These are phyloP conservation scores for Dione vanillae DNA, from an alignment of 2,888 invertebrate species.

Conservation along the genomic window DNA sequence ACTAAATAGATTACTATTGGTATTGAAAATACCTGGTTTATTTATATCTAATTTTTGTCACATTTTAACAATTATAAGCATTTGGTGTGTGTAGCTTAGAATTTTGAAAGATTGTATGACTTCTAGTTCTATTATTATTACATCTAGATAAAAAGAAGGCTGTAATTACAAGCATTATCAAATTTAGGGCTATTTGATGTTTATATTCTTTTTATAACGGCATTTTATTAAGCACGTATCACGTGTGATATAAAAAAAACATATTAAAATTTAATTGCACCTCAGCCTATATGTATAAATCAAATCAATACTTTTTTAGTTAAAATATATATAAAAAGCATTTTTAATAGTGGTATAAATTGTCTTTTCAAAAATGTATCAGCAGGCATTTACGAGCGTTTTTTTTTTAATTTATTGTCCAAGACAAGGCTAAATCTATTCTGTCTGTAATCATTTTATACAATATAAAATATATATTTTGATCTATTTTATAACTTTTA, in stretches of 20 bases:
- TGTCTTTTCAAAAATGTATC: not conserved
- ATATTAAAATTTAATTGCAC: not conserved
- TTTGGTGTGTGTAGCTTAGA: not conserved
- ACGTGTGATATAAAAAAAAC: not conserved
- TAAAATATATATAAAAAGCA: too few relatives aligned
- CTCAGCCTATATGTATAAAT: not conserved
- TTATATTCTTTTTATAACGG: not conserved
- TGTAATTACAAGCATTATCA: not conserved
- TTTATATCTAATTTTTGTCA: not conserved
- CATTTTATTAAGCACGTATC: not conserved
- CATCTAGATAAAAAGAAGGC: not conserved
- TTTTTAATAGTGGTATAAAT: too few relatives aligned
- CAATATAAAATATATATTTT: too few relatives aligned
- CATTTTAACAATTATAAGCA: not conserved
- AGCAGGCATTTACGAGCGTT: not conserved
- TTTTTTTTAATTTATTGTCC: not conserved
- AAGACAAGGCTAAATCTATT: not conserved
- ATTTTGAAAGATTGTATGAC: not conserved
- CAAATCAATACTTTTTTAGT: not conserved
- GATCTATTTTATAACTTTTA: too few relatives aligned
- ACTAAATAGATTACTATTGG: conserved; percentile 21
- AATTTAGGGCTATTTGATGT: not conserved
- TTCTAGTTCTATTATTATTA: not conserved
- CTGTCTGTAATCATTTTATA: not conserved
- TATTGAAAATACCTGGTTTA: not conserved